Base-by-base conservation (phyloP, 2,797 vertebrate genomes). In the Eulemur mongoz region DNA sequence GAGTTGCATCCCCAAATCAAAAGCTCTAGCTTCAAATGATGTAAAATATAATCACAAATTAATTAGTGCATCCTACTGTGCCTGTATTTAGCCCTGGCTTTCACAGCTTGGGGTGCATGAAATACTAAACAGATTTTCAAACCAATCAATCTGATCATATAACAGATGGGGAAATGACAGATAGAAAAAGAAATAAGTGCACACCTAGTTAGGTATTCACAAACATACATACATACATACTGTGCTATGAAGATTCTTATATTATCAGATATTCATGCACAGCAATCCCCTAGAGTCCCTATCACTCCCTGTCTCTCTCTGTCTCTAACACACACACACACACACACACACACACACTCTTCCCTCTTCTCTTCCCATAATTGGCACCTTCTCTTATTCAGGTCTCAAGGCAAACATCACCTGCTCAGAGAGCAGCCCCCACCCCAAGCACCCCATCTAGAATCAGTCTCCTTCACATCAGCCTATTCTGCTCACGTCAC, bases 51-150 rank as follows among this genome's bases (percentile, higher is more conserved):
- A 93, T 91, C 93, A 90, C 78, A 96, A 90, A 96, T 96, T 92
- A 95, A 97, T 97, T 67, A 96, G 38, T 70, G 69, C 52, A 22
- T n/a, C 84, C 89, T 79, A 95, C 80, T 23, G 76, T 59, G 87
- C 59, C 87, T 96, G 87, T 95, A 92, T 95, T 96, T 91, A 97
- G 96, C 90, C 59, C 76, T 54, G 61, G 78, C 93, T 95, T 76
- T 96, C 97, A 95, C 84, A 94, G 93, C 92, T 95, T 92, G 81
- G 57, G 81, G 96, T 8, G 38, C 92, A 65, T 72, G 78, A 96
- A 96, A 96, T 94, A 89, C 89, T 93, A 93, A 95, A 93, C 91
- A 96, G 92, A 90, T 96, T 97, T 93, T 85, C 67, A 87, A 96
- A 95, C 76, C 93, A 96, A 96, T 97, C 95, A 96, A 50, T 94